Base-by-base conservation (phyloP, 2,113 vertebrate genomes). In the Colistium nudipinnis region DNA sequence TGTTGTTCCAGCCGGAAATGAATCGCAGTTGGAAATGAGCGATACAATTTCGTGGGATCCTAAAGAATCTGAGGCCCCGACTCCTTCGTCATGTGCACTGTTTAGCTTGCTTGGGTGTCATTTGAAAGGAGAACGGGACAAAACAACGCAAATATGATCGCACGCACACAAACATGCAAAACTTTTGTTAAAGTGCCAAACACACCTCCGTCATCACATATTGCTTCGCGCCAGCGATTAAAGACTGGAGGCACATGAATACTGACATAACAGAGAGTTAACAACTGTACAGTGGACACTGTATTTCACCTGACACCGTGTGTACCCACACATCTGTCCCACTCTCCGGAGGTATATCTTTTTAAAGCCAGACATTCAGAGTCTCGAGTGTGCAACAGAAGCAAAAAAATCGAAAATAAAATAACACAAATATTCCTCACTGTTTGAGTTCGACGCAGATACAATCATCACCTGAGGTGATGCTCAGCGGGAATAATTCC, bases 191-290 rank as follows among this genome's bases (percentile, higher is more conserved):
- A 78, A 88, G 70, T 81, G 63, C 51, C 60, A 38, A 24, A 69
- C 62, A 74, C 25, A 71, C 48, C 4, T 4, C 14, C 28, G 43
- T 35, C 41, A 60, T 30, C 57, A 59, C 68, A 52, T 83, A 87
- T 88, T 88, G 85, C 87, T 89, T 80, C 30, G 69, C 74, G 44
- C 76, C 67, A 74, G 47, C 56, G 54, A 74, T 74, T 53, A 39
- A 83, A 67, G 74, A 64, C 72, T 66, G 44, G 76, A 88, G 84
- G 82, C 84, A 89, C 85, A 76, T 78, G 47, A 65, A 71, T 72
- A 71, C 55, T 38, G 49, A 73, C 20, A 62, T 51, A 33, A 71
- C 56, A 27, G 16, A 56, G 28, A 65, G 14, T 70, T 77, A 28
- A 33, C 47, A 4, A 57, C 47, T 54, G 61, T 55, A 70, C 67